A percentile compares a stretch with the other conserved stretches of the same genome.
Conservation (phyloP, 2,888 invertebrate genomes). For the Elegia similella region DNA sequence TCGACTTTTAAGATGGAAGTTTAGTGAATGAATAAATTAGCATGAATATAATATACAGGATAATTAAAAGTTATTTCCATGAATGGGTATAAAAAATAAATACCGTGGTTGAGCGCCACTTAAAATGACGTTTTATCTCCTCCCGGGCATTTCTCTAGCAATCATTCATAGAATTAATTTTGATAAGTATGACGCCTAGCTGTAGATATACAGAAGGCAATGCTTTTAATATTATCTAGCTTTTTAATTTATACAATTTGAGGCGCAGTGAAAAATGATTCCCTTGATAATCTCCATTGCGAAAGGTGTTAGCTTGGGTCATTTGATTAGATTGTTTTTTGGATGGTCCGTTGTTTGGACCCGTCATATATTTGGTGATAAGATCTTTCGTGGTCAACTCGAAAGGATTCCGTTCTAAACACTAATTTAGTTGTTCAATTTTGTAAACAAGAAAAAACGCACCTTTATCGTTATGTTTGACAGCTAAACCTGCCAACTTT, state of each 20-base stretch:
- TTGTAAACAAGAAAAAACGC: constrained; percentile 39
- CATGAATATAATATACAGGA: neutral
- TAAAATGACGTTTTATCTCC: constrained; percentile 48
- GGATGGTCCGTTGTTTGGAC: constrained; percentile 35
- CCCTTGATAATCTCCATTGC: constrained; percentile 47
- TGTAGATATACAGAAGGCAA: constrained; percentile 70
- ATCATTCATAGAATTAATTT: constrained; percentile 76
- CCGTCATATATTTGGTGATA: constrained; percentile 54
- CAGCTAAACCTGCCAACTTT: neutral
- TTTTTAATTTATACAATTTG: constrained; percentile 58
- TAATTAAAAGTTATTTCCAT: constrained; percentile 2
- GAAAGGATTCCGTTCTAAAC: constrained; percentile 40
- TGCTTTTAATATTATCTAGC: constrained; percentile 70
- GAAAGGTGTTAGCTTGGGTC: constrained; percentile 51
- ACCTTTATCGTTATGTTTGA: constrained; percentile 20
- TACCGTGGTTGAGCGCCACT: constrained; percentile 34
- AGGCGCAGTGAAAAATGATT: constrained; percentile 62
- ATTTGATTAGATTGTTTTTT: constrained; percentile 36
- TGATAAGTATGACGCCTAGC: constrained; percentile 70
- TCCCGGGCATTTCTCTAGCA: constrained; percentile 49
- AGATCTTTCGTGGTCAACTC: constrained; percentile 43
- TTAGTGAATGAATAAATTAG: constrained; percentile 11
- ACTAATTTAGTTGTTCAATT: constrained; percentile 50
- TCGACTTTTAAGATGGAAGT: constrained; percentile 37
- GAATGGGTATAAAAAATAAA: constrained; percentile 7